Percentiles rank a stretch among this genome's conserved stretches.
Conservation (phyloP, 2,797 vertebrate genomes). For the Rhinogobio ventralis region DNA sequence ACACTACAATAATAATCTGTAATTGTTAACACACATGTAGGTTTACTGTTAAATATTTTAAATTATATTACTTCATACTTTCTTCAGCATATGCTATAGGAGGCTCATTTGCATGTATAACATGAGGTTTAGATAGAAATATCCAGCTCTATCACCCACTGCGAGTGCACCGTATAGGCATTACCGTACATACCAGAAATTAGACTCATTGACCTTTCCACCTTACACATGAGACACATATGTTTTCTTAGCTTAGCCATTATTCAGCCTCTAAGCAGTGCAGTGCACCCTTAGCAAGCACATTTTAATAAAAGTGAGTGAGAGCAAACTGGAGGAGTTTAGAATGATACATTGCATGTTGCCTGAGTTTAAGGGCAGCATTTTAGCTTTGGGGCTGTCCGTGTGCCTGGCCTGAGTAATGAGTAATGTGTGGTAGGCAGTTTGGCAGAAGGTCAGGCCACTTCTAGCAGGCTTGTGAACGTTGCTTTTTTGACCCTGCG, state of each 20-base stretch:
- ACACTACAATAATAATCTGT: neutral
- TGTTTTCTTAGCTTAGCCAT: constrained; percentile 52
- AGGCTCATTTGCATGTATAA: neutral
- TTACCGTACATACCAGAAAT: constrained; percentile 50
- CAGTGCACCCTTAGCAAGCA: constrained; percentile 26
- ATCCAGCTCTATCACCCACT: constrained; percentile 32
- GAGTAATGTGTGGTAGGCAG: constrained; percentile 71
- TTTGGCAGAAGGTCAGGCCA: constrained; percentile 69
- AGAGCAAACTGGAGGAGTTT: constrained; percentile 35
- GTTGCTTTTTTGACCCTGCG: constrained; percentile 75
- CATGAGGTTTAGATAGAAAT: constrained; percentile 31
- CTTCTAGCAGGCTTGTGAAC: constrained; percentile 68
- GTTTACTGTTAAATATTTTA: neutral
- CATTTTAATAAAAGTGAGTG: constrained; percentile 45
- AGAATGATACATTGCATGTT: constrained; percentile 43
- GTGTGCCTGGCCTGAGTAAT: constrained; percentile 47
- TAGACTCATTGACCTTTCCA: constrained; percentile 58
- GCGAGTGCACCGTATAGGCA: constrained; percentile 24
- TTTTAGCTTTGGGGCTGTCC: constrained; percentile 57
- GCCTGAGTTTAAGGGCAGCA: constrained; percentile 50
- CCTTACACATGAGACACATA: constrained; percentile 60
- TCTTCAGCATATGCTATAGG: neutral
- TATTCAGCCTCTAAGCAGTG: constrained; percentile 41
- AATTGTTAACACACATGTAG: neutral
- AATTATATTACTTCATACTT: neutral